phyloP scores from a whole-genome alignment of 2,797 vertebrate species.

The Malurus leucopterus region DNA sequence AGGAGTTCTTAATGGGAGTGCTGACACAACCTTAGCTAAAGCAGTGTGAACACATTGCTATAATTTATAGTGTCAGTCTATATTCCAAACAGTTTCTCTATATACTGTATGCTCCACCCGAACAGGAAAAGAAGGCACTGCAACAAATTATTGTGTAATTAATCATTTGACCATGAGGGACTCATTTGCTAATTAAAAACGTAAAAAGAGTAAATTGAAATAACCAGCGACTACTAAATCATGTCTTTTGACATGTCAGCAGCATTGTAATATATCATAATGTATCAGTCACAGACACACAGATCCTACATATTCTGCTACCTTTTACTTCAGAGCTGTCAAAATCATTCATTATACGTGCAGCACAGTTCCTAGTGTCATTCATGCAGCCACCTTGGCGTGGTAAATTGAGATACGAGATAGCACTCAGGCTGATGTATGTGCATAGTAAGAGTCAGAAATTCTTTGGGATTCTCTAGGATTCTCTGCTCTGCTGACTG shows the following conservation, averaged over 20 bases:
- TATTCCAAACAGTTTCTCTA: conserved; percentile 34
- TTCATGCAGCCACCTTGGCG: not conserved
- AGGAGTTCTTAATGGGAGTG: conserved; percentile 38
- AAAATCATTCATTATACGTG: conserved; percentile 45
- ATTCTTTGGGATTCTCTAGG: accelerated
- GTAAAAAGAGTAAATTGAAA: conserved; percentile 86
- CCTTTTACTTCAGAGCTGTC: conserved; percentile 52
- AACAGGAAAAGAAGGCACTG: conserved; percentile 57
- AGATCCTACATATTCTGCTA: conserved; percentile 63
- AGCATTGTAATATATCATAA: conserved; percentile 70
- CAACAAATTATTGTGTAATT: conserved; percentile 81
- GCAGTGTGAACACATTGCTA: not conserved
- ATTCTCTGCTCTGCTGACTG: not conserved
- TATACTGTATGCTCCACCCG: not conserved
- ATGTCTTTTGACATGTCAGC: conserved; percentile 74
- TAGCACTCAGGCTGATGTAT: not conserved
- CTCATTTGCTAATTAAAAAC: conserved; percentile 97
- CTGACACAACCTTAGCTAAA: conserved; percentile 47
- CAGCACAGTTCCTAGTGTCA: not conserved
- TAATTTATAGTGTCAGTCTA: conserved; percentile 64
- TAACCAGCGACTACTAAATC: conserved; percentile 84
- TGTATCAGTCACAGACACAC: conserved; percentile 66
- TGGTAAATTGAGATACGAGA: not conserved
- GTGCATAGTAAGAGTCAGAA: not conserved
- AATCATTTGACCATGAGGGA: conserved; percentile 86